Evolutionary conservation across 2,113 vertebrate species (phyloP).

Genomic region (Corythornis vintsioides): DNA sequence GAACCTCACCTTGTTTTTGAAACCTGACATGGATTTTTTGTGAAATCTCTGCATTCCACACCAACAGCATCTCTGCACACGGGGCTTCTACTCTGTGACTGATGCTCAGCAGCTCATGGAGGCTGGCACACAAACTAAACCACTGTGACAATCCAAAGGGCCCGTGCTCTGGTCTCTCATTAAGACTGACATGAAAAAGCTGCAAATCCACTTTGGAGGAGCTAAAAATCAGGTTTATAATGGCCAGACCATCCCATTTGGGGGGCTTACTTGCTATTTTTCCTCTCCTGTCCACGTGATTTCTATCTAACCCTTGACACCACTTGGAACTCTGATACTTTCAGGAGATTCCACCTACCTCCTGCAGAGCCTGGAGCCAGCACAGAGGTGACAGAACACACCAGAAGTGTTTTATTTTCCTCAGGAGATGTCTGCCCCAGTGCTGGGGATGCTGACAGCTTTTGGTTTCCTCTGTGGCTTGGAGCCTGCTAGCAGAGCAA

Average conservation of each 20-base stretch:
- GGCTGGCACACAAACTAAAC: not conserved
- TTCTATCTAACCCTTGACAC: not conserved
- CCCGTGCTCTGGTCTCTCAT: not conserved
- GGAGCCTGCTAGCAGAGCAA: not conserved
- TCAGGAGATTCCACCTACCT: not conserved
- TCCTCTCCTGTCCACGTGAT: not conserved
- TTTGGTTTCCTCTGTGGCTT: not conserved
- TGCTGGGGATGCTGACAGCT: not conserved
- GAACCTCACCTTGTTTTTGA: not conserved
- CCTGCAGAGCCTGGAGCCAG: not conserved
- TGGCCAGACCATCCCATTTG: not conserved
- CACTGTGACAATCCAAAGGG: not conserved
- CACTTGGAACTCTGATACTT: not conserved
- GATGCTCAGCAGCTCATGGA: not conserved
- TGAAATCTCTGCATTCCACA: not conserved
- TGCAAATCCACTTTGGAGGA: not conserved
- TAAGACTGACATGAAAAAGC: not conserved
- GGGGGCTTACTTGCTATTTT: not conserved
- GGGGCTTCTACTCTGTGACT: not conserved
- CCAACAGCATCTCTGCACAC: not conserved
- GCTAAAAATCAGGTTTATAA: not conserved
- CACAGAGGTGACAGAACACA: not conserved
- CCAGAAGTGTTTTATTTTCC: not conserved
- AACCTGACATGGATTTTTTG: not conserved
- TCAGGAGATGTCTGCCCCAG: slow-evolving; percentile 2